A percentile compares a stretch with the other conserved stretches of the same genome.
Conservation (phyloP, 2,888 invertebrate genomes). For the Limnephilus lunatus region DNA sequence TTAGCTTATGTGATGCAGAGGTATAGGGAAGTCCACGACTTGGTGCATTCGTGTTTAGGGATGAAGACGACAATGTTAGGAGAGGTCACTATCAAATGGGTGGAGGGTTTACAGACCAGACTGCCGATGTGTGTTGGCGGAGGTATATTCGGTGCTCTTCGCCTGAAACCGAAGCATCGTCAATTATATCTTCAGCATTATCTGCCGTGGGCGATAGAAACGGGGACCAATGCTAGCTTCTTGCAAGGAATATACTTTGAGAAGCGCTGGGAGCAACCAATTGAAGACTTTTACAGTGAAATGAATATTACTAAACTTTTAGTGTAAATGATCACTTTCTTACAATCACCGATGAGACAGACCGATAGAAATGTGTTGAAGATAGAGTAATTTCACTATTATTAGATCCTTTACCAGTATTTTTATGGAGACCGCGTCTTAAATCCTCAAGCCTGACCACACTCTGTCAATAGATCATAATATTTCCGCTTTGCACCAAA, state of each 20-base stretch:
- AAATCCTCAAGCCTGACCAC: too few relatives aligned
- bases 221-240: slow-evolving; percentile 86
- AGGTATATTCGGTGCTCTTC: slow-evolving; percentile 93
- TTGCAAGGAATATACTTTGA: slow-evolving; percentile 94
- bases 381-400: too few relatives aligned
- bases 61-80: slow-evolving; percentile 97
- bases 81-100: slow-evolving; percentile 96
- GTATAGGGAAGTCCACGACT: slow-evolving; percentile 97
- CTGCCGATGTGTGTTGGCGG: slow-evolving; percentile 97
- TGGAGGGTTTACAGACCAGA: slow-evolving; percentile 96
- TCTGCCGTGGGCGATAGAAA: slow-evolving; percentile 91
- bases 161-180: slow-evolving; percentile 91
- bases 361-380: too few relatives aligned
- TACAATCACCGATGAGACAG: neutral
- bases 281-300: slow-evolving; percentile 88
- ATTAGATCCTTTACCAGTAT: too few relatives aligned
- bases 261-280: slow-evolving; percentile 93
- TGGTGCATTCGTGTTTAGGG: slow-evolving; percentile 92
- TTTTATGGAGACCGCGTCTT: too few relatives aligned
- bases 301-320: slow-evolving; percentile 83
- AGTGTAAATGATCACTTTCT: slow-evolving; percentile 65
- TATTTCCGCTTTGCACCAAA: too few relatives aligned
- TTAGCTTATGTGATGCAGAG: slow-evolving; percentile 97
- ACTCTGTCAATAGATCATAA: too few relatives aligned
- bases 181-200: slow-evolving; percentile 85